Evolutionary conservation across 2,113 vertebrate genomes (phyloP).

Genomic region (Podocnemis expansa): DNA sequence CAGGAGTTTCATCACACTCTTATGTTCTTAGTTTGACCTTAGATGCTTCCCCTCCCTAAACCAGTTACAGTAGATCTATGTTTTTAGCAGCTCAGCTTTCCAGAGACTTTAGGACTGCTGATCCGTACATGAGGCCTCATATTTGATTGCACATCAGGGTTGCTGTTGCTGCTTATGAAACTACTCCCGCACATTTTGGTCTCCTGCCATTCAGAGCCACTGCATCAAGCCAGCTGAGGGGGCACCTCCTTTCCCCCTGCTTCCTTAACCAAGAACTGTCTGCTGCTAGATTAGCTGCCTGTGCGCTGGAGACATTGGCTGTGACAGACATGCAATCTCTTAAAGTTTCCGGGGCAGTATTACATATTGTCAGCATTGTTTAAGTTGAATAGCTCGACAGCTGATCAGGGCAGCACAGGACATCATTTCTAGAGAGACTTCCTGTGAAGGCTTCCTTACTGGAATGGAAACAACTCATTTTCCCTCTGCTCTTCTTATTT

Average conservation of each 20-base stretch:
- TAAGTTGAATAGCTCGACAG: neutral
- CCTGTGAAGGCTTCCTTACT: constrained; percentile 56
- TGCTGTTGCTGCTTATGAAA: neutral
- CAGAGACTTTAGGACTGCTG: neutral
- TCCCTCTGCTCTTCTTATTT: constrained; percentile 8
- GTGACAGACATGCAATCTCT: constrained; percentile 7
- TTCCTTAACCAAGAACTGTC: neutral
- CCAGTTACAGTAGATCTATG: constrained; percentile 20
- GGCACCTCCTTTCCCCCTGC: constrained; percentile 54
- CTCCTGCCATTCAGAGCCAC: constrained; percentile 23
- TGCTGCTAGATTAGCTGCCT: constrained; percentile 42
- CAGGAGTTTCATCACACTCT: neutral
- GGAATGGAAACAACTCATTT: constrained; percentile 23
- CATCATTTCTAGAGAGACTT: constrained; percentile 48
- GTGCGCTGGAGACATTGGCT: constrained; percentile 11
- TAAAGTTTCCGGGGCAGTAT: constrained; percentile 53
- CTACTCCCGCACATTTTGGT: neutral
- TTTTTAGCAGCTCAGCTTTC: constrained; percentile 37
- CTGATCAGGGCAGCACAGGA: constrained; percentile 2
- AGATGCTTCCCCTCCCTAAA: neutral
- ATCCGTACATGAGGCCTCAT: neutral
- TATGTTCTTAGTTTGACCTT: neutral
- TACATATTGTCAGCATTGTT: constrained; percentile 49
- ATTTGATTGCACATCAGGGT: neutral
- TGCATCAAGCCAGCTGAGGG: neutral